Conservation (phyloP, 1,140 invertebrate species). For the Palaemon carinicauda region DNA sequence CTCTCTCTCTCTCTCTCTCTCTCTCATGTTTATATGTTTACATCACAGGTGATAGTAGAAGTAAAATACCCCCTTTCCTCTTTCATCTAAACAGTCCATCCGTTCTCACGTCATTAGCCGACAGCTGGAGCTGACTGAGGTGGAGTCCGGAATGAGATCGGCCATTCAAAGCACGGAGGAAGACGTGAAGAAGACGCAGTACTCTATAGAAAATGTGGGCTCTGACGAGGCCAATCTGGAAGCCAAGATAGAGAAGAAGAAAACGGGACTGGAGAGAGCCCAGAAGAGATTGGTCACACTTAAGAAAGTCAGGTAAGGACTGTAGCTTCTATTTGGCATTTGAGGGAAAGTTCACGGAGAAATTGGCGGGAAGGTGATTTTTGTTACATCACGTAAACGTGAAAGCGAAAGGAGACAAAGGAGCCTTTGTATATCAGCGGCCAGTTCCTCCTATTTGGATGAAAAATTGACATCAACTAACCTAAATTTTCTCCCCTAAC, state of each 20-base stretch:
- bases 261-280: constrained; percentile 88
- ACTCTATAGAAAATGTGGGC: constrained; percentile 83
- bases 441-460: no score
- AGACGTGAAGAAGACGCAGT: constrained; percentile 77
- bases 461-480: no score
- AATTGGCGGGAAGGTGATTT: no score
- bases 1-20: no score
- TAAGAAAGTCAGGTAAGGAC: constrained; percentile 84
- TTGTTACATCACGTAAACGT: no score
- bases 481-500: no score
- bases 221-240: constrained; percentile 87
- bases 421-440: no score
- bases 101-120: constrained; percentile 74
- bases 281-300: constrained; percentile 91
- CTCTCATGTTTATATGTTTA: no score
- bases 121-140: constrained; percentile 83
- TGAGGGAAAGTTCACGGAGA: no score
- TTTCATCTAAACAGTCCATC: constrained; percentile 56
- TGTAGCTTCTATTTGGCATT: background rate
- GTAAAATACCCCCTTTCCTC: no score
- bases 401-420: no score
- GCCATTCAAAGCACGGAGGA: constrained; percentile 74
- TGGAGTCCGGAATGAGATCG: constrained; percentile 78
- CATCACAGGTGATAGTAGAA: no score
- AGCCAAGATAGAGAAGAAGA: constrained; percentile 89